Evolutionary conservation across 2,888 invertebrate species (phyloP).

Genomic region (Cenopis cana): DNA sequence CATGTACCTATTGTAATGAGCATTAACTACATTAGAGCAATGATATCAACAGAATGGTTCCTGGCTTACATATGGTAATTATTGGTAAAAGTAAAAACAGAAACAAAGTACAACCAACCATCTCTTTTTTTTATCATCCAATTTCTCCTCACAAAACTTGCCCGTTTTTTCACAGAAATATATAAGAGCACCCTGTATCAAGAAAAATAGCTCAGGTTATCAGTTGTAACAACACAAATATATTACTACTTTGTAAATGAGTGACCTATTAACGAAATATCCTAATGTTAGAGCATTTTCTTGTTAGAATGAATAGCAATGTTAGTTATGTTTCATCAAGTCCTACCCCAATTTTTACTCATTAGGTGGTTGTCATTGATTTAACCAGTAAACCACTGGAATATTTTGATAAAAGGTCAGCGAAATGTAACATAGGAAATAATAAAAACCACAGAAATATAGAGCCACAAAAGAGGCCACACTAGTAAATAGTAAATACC

Average conservation of each 20-base stretch:
- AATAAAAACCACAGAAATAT: slow-evolving; percentile 45
- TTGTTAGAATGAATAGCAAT: background rate
- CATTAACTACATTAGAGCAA: background rate
- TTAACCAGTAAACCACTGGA: background rate
- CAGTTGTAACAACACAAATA: slow-evolving; percentile 8
- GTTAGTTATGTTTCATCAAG: background rate
- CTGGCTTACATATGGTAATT: slow-evolving; percentile 63
- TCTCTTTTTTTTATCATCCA: slow-evolving; percentile 61
- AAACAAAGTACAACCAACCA: slow-evolving; percentile 70
- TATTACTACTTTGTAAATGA: slow-evolving; percentile 7
- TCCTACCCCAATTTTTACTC: background rate
- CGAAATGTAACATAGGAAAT: background rate
- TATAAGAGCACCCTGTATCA: slow-evolving; percentile 66
- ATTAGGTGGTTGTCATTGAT: too few relatives aligned
- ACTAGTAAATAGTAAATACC: slow-evolving; percentile 36
- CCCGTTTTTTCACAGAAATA: slow-evolving; percentile 64
- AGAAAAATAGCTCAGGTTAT: slow-evolving; percentile 46
- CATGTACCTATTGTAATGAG: background rate
- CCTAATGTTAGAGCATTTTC: background rate
- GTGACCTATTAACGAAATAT: background rate
- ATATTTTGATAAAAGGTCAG: slow-evolving; percentile 10
- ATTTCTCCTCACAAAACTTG: slow-evolving; percentile 64
- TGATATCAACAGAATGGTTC: slow-evolving; percentile 53
- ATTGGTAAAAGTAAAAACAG: slow-evolving; percentile 44
- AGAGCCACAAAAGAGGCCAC: slow-evolving; percentile 54